Evolutionary conservation across 2,797 vertebrate species (phyloP), one percentile per base, ranked within the genome.

Genomic region (Crax fasciolata): DNA sequence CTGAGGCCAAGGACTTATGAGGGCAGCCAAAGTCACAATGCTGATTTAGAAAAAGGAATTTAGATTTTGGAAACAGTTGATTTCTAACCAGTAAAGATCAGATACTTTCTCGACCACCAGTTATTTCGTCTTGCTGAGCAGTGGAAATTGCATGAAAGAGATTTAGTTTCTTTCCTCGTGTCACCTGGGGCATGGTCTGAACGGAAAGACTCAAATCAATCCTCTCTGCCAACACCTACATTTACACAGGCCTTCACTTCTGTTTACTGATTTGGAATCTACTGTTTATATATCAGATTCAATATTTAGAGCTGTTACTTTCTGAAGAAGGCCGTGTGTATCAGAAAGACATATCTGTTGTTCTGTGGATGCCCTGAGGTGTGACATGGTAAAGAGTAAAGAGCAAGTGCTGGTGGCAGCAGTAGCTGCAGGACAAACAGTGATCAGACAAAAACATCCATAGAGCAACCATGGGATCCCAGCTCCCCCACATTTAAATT

Each of bases 321-420:
- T 80, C 48, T 57, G 48, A 55, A 65, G 74, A 44, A 65, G 25
- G 7, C 21, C 28, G 12, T 13, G 21, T 23, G 6, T 32, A 32
- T 46, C 58, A 76, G 46, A 59, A 85, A 25, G 17, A 48, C 2
- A 0, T 16, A 30, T 11, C 59, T 30, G 27, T 39, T 35, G 1
- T 1, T 30, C 28, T n/a, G 13, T 28, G 62, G 57, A 20, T 76
- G 24, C 25, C 24, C 30, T 46, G 23, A 41, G 21, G 17, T 3
- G 20, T 51, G 28, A 4, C 2, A 1, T 2, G 5, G 13, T 23
- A 4, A 3, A 58, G 28, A 76, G 38, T 19, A 28, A 3, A 65
- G 30, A 81, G 43, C 28, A 39, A 39, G 44, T 4, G 24, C 55
- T 2, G 3, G 27, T 27, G 38, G 43, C 28, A 51, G 58, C 43